Base-by-base conservation (phyloP, 2,888 invertebrate genomes). In the Pterostichus niger region DNA sequence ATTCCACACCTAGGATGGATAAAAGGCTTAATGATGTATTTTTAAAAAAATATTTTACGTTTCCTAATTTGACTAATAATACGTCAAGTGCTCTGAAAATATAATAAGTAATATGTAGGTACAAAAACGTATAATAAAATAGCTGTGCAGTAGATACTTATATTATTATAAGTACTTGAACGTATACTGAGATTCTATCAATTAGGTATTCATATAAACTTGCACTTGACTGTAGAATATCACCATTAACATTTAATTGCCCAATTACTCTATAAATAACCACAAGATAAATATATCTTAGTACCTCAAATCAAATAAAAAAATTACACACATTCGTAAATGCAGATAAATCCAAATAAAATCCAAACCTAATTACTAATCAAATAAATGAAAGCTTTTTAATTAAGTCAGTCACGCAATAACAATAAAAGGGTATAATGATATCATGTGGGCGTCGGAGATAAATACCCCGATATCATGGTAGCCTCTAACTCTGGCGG, bases 361-460 rank as follows among this genome's bases (percentile, higher is more conserved):
- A 71, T 44, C 46, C 44, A 71, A 71, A 64, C 44, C 68, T 71
- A 71, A 71, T 71, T 71, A 71, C 68, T 80, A 75, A 77, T 77
- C 73, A 77, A 52, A 76, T 82, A 76, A 82, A 83, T 73, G 81
- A 76, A 83, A 54, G 52, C n/a, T 64, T 77, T 83, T 83, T 83
- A 83, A 83, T 83, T 77, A 83, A 83, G 68, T 52, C 68, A 31
- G 77, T 83, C 83, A 83, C 68, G 83, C 83, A 77, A 83, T 77
- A 64, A 83, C 83, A 83, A 83, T 83, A 83, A 83, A 83, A 83
- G 76, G 77, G 76, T 77, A 77, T 64, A 77, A 77, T 75, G 82
- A 75, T 83, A 77, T 54, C 76, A n/a, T 68, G 83, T 83, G 49
- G 83, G 83, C 77, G 83, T 76, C 13, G 59, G 17, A 61, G 77